These are phyloP conservation scores for Tylochromis polylepis DNA, from an alignment of 2,113 vertebrate genomes.

Conservation along the genomic window DNA sequence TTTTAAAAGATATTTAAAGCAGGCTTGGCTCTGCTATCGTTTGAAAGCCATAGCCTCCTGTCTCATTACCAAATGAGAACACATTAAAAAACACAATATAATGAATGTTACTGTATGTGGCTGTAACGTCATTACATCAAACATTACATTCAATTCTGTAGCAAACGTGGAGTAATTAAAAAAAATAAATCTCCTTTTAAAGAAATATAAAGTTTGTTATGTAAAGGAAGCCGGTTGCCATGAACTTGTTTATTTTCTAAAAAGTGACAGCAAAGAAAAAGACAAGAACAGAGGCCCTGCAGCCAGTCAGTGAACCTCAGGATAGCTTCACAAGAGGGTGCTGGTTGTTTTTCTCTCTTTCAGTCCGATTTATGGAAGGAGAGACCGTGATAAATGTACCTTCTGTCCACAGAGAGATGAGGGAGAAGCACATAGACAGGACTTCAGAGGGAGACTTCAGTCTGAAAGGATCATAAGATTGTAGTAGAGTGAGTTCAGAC, in stretches of 20 bases:
- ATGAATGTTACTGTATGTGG: neutral
- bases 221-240: neutral
- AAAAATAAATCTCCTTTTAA: neutral
- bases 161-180: neutral
- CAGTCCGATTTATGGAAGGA: neutral
- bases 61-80: neutral
- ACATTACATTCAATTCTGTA: neutral
- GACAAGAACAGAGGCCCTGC: neutral
- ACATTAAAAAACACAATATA: neutral
- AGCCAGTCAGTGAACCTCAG: neutral
- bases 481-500: neutral
- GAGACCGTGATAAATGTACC: constrained; percentile 13
- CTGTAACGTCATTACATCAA: neutral
- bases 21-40: neutral
- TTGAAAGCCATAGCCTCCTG: neutral
- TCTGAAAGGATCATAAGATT: neutral
- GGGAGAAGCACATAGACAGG: neutral
- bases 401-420: neutral
- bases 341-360: constrained; percentile 6
- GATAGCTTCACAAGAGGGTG: neutral
- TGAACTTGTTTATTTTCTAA: neutral
- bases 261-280: neutral
- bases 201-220: neutral
- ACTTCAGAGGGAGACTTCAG: neutral
- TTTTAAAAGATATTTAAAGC: neutral